Evolutionary conservation across 2,888 invertebrate species (phyloP).

Genomic region (Pterostichus niger): DNA sequence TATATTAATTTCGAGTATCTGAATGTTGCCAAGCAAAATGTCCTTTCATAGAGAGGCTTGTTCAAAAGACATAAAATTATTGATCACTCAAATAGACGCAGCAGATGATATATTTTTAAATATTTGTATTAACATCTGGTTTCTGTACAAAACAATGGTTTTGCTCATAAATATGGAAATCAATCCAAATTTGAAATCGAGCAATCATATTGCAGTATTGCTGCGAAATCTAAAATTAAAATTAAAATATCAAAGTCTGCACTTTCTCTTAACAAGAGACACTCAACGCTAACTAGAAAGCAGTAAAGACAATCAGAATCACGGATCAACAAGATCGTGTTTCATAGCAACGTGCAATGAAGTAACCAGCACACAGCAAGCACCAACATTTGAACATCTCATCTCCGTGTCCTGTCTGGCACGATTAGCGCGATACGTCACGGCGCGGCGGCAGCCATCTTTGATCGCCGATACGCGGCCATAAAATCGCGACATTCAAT

Average conservation of each 20-base stretch:
- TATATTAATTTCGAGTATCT: no score
- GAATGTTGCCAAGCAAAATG: no score
- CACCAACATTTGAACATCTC: conserved; percentile 23
- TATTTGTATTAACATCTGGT: no score
- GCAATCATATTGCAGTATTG: neutral
- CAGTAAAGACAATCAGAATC: conserved; percentile 33
- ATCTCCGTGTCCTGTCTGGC: conserved; percentile 29
- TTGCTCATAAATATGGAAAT: no score
- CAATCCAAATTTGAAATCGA: neutral
- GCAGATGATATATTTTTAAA: no score
- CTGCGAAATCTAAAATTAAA: no score
- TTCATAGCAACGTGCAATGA: conserved; percentile 1
- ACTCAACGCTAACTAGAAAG: neutral
- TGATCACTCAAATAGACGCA: no score
- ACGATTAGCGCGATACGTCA: conserved; percentile 65
- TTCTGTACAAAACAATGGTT: no score
- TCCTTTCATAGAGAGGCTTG: no score
- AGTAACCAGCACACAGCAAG: neutral
- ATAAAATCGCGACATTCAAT: conserved; percentile 67
- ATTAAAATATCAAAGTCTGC: no score
- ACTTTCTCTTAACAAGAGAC: no score
- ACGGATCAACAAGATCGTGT: conserved; percentile 24
- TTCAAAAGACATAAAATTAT: no score
- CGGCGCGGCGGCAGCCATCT: conserved; percentile 62
- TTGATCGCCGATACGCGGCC: conserved; percentile 64